Evolutionary conservation across 2,113 vertebrate species (phyloP).

Genomic region (Vulpes vulpes): DNA sequence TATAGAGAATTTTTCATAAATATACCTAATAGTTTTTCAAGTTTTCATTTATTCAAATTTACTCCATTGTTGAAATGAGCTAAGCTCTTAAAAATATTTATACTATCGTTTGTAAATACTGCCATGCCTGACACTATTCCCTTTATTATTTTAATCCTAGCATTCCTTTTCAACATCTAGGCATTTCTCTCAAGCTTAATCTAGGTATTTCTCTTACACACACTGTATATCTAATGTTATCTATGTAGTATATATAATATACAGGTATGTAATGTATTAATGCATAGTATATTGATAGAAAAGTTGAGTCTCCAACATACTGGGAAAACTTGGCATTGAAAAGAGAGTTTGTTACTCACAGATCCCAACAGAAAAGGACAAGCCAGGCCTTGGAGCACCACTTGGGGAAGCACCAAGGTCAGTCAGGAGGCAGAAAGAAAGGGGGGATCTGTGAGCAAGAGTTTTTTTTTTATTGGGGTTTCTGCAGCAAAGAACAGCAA

Average conservation of each 20-base stretch:
- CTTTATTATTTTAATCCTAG: background rate
- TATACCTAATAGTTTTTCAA: background rate
- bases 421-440: background rate
- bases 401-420: background rate
- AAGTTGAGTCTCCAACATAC: background rate
- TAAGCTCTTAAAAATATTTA: background rate
- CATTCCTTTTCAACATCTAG: background rate
- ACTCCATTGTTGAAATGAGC: background rate
- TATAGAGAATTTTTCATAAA: background rate
- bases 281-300: background rate
- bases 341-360: background rate
- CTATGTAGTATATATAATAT: background rate
- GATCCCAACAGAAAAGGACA: background rate
- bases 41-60: background rate
- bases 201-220: background rate
- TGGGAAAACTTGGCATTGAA: no score
- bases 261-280: background rate
- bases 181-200: background rate
- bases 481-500: background rate
- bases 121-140: no score
- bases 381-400: no score
- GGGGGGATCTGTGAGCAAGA: background rate
- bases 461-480: background rate
- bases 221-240: background rate
- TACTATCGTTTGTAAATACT: background rate